Evolutionary conservation across 2,113 vertebrate genomes (phyloP), one percentile per base, ranked within the genome.

Genomic region (Cyphomyrus discorhynchus): DNA sequence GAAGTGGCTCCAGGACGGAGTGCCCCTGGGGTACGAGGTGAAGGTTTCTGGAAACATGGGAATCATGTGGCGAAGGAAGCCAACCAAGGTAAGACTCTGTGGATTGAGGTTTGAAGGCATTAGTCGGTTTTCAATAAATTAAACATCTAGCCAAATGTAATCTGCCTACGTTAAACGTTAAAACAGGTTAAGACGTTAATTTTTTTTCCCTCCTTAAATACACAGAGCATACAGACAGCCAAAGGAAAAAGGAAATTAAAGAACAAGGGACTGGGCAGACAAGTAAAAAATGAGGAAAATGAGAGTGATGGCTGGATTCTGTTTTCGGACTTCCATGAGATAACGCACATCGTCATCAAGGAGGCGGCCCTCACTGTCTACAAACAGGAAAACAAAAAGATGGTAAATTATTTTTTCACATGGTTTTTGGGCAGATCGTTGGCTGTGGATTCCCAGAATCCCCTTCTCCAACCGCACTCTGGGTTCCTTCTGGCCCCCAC

Each of bases 241-340:
- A 99, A 97, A 92, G 98, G 98, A 89, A 99, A 97, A 92, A 92
- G 86, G 80, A 97, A 97, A 93, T 92, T 95, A 27, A 97, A 97
- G 93, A 97, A 97, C 94, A 98, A 95, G 89, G 98, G 96, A 91
- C 91, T 88, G 0, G 97, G 97, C 5, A 92, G 90, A 90, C 97
- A 96, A 93, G 91, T 5, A 90, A 97, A 95, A 88, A 97, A 95
- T 13, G 95, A 95, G 3, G 95, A 95, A 27, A 96, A 95, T 88
- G 92, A 93, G 0, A 91, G 87, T 9, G 96, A 98, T 0, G 90
- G 89, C 1, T 99, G 98, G 98, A 94, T 90, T 86, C 93, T 88
- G 7, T 99, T 99, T 92, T 98, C 97, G 2, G 98, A 99, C 91
- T 99, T 99, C 91, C 96, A 97, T 56, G 97, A 99, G 94, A 99